Evolutionary conservation across 2,113 vertebrate species (phyloP).

Genomic region (Sorex araneus): DNA sequence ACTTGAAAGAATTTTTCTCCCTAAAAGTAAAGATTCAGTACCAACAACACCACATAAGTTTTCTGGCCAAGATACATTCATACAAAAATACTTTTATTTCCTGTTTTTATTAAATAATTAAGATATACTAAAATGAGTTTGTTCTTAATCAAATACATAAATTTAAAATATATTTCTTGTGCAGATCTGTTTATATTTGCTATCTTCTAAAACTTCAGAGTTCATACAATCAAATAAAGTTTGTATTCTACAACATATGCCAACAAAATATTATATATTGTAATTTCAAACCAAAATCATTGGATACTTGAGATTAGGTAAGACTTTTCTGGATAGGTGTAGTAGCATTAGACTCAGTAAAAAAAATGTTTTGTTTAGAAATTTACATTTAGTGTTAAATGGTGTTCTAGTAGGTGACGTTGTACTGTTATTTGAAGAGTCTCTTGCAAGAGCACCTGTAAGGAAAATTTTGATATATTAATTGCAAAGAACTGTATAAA

Average conservation of each 20-base stretch:
- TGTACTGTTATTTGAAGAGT: conserved; percentile 71
- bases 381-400: not conserved
- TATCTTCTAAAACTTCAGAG: conserved; percentile 18
- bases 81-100: not conserved
- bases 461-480: conserved; percentile 73
- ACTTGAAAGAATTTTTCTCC: not conserved
- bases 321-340: not conserved
- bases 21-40: not conserved
- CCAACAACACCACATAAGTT: not conserved
- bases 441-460: conserved; percentile 41
- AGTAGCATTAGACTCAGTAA: not conserved
- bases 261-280: not conserved
- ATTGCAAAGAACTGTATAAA: conserved; percentile 80
- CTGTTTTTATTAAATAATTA: not conserved
- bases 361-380: conserved; percentile 58
- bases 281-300: conserved; percentile 19
- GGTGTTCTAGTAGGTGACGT: conserved; percentile 5
- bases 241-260: not conserved
- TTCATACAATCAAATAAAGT: conserved; percentile 57
- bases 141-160: not conserved
- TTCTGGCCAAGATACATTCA: not conserved
- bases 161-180: not conserved
- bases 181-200: not conserved
- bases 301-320: not conserved
- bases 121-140: not conserved